These are phyloP conservation scores for Oncorhynchus kisutch DNA, from an alignment of 2,113 vertebrate species.

Conservation along the genomic window DNA sequence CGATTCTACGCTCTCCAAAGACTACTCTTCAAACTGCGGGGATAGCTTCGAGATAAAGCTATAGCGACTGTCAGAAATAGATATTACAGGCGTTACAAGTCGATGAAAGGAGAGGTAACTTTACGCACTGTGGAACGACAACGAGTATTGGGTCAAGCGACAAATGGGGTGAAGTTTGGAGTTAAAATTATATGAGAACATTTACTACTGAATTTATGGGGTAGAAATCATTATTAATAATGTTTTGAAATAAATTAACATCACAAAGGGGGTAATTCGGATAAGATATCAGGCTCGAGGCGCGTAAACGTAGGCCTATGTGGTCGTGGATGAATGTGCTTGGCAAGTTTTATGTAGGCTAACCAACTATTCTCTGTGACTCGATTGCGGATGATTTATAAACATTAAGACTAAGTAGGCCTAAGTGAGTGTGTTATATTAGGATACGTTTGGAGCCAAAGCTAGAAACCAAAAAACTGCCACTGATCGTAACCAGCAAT, in stretches of 20 bases:
- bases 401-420: neutral
- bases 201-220: neutral
- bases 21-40: constrained; percentile 76
- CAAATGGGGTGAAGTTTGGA: constrained; percentile 39
- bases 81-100: no score
- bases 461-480: neutral
- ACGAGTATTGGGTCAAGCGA: constrained; percentile 5
- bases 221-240: neutral
- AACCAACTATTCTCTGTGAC: no score
- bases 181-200: neutral
- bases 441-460: constrained; percentile 5
- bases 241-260: no score
- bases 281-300: constrained; percentile 18
- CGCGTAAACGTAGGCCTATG: constrained; percentile 49
- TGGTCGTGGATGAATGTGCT: constrained; percentile 12
- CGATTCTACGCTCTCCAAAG: constrained; percentile 73
- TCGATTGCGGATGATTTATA: neutral
- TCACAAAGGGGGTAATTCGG: neutral
- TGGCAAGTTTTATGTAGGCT: neutral
- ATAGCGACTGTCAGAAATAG: neutral
- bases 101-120: neutral
- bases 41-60: constrained; percentile 59
- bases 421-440: no score
- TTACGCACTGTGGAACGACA: constrained; percentile 20
- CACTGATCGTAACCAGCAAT: constrained; percentile 61